Conservation (phyloP, 2,888 invertebrate species). For the Ophonus ardosiacus region DNA sequence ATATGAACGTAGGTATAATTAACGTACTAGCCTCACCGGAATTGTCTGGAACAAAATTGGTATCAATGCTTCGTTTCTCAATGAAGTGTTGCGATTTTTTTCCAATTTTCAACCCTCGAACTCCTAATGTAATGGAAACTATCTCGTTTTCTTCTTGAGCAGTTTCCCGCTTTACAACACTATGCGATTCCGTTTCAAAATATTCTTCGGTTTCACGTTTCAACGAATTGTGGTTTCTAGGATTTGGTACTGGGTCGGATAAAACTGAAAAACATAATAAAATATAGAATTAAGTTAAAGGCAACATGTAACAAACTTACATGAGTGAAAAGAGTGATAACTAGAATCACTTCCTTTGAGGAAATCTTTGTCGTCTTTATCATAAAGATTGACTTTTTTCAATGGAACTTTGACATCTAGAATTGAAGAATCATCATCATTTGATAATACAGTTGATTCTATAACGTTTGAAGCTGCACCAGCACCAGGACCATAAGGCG, state of each 20-base stretch:
- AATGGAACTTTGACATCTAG: conserved; percentile 45
- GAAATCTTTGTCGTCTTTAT: conserved; percentile 67
- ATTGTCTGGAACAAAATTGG: not conserved
- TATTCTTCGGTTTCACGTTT: conserved; percentile 37
- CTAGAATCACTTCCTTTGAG: conserved; percentile 68
- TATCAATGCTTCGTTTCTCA: conserved; percentile 31
- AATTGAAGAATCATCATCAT: conserved; percentile 67
- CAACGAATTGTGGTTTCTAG: conserved; percentile 1
- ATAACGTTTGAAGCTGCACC: conserved; percentile 60
- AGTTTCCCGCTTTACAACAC: conserved; percentile 65
- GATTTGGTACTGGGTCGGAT: conserved; percentile 72
- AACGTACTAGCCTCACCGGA: conserved; percentile 4
- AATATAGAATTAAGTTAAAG: not conserved
- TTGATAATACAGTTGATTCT: conserved; percentile 68
- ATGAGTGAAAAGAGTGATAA: conserved; percentile 71
- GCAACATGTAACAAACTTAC: conserved; percentile 69
- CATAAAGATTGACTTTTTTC: conserved; percentile 58
- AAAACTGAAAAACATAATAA: conserved; percentile 71
- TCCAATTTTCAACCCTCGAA: conserved; percentile 66
- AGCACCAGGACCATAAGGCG: conserved; percentile 72
- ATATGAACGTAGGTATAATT: conserved; percentile 38
- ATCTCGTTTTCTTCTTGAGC: conserved; percentile 65
- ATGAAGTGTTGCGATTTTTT: conserved; percentile 18
- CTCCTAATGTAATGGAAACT: conserved; percentile 68
- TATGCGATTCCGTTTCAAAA: not conserved